Evolutionary conservation across 1,140 invertebrate species (phyloP), one percentile per base, ranked within the genome.

Genomic region (Macrobrachium nipponense): DNA sequence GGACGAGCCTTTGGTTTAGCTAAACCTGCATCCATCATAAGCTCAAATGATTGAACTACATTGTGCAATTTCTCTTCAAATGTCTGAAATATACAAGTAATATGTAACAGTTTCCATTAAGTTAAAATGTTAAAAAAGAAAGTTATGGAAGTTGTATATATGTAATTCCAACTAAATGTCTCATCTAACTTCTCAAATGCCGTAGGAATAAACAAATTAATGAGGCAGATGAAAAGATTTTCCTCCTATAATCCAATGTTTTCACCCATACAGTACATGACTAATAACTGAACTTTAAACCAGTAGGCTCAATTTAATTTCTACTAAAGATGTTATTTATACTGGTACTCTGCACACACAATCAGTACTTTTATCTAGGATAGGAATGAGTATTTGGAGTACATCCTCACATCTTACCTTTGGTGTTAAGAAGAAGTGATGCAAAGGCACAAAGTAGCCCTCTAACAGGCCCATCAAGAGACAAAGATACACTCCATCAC

Each of bases 1-100:
- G 97, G 97, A 89, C 98, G 93, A 15, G 98, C 97, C 93, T 99
- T 99, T 0, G 98, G 98, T 91, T 96, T 97, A 3, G 95, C 95
- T n/a, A 99, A 91, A 8, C 98, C 98, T 87, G 97, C 96, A 92
- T 99, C 98, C 91, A 98, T 96, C 98, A 99, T 99, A 36, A 99
- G 92, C 90, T 99, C 97, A 92, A 99, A 99, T 7, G 98, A 96
- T 91, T 99, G 98, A 0, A 94, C 93, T 8, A 99, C 98, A 93
- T 99, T 99, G 90, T 98, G 97, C 0, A 99, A 96, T 92, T 98
- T 97, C 89, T 99, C 96, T 59, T 97, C 96, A 89, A 95, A 95
- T 89, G 95, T 86, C 88, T 89, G 87, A 68, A 87, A 66, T 68
- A 66, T 20, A n/a, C 27, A 36, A 36, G 27, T 51, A 51, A 51